phyloP scores from a whole-genome alignment of 2,113 vertebrate genomes.

The Bujurquina vittata region DNA sequence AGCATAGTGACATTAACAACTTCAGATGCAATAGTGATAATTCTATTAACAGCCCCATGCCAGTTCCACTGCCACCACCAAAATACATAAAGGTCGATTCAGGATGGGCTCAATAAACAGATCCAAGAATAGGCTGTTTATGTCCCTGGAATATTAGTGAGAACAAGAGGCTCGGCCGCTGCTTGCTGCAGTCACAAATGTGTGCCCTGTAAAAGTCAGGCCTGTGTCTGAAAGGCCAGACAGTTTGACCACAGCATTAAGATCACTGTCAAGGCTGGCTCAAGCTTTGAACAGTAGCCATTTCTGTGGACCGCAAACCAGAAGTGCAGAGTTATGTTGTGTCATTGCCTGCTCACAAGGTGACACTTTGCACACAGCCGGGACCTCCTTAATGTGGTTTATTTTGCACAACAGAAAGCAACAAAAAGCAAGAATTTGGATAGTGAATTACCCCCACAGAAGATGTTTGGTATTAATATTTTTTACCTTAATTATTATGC shows the following conservation, averaged over 20 bases:
- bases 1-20: constrained; percentile 32
- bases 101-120: constrained; percentile 68
- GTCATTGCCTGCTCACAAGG: background rate
- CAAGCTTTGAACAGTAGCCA: constrained; percentile 38
- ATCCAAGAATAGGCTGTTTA: constrained; percentile 78
- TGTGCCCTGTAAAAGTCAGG: constrained; percentile 52
- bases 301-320: constrained; percentile 19
- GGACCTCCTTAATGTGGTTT: background rate
- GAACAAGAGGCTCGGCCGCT: constrained; percentile 37
- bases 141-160: constrained; percentile 61
- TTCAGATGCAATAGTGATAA: constrained; percentile 66
- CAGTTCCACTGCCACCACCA: constrained; percentile 31
- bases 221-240: constrained; percentile 33
- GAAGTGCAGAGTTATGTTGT: background rate
- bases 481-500: background rate
- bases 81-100: constrained; percentile 65
- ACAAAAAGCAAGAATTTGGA: background rate
- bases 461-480: background rate
- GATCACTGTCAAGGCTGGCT: constrained; percentile 43
- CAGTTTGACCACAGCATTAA: constrained; percentile 32
- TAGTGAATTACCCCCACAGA: background rate
- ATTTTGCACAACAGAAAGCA: background rate
- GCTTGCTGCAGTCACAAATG: constrained; percentile 6
- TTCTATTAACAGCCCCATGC: constrained; percentile 61
- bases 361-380: background rate